A percentile compares a stretch with the other conserved stretches of the same genome.
phyloP scores from a whole-genome alignment of 2,888 invertebrate genomes.

The Chrysomela aeneicollis region DNA sequence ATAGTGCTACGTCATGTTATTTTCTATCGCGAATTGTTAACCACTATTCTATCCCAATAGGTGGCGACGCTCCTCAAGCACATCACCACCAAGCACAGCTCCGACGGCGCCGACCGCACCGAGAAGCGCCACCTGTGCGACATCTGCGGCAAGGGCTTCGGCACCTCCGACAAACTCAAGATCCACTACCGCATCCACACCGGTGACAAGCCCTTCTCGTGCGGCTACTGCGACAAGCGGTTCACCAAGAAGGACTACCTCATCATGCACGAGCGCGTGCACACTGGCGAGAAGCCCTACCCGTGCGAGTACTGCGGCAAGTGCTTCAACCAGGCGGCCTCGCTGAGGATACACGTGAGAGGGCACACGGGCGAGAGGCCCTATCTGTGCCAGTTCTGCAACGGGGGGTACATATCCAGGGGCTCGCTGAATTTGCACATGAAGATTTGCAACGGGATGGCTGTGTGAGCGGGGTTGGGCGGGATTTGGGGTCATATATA shows the following conservation, averaged over 20 bases:
- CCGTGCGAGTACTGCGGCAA: constrained; percentile 57
- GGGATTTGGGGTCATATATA: background rate
- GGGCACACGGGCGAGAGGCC: constrained; percentile 55
- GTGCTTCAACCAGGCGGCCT: constrained; percentile 53
- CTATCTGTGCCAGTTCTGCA: constrained; percentile 53
- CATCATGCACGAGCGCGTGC: constrained; percentile 56
- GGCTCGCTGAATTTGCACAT: constrained; percentile 52
- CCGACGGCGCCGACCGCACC: constrained; percentile 37
- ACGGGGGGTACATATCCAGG: constrained; percentile 50
- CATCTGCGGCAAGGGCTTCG: constrained; percentile 53
- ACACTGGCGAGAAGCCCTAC: constrained; percentile 58
- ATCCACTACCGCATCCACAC: constrained; percentile 51
- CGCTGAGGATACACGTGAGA: constrained; percentile 52
- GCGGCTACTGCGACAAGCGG: constrained; percentile 51
- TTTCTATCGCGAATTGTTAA: no score
- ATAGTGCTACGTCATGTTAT: no score
- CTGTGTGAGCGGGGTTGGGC: constrained; percentile 25
- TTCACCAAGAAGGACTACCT: constrained; percentile 55
- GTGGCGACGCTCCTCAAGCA: constrained; percentile 61
- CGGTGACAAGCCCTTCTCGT: constrained; percentile 53
- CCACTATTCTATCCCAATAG: no score
- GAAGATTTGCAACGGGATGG: constrained; percentile 47
- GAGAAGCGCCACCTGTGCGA: constrained; percentile 51
- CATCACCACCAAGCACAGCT: constrained; percentile 56
- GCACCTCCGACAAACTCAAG: constrained; percentile 50